Percentiles rank a stretch among this genome's conserved stretches.
These are phyloP conservation scores for Etheostoma spectabile DNA, from an alignment of 2,113 vertebrate genomes.

Conservation along the genomic window DNA sequence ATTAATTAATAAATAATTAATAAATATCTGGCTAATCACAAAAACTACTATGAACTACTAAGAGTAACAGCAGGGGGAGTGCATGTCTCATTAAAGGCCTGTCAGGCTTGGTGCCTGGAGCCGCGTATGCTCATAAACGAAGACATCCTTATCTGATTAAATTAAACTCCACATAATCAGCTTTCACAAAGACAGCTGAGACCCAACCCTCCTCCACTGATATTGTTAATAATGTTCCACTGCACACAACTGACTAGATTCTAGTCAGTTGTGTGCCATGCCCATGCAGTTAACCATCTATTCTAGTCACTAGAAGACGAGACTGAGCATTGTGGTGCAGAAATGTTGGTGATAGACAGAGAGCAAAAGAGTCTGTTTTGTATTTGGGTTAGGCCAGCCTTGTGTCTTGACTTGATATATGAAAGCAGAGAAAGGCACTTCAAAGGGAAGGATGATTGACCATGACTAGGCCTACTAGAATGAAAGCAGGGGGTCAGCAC, in stretches of 20 bases:
- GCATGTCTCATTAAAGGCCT: conserved; percentile 42
- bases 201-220: conserved; percentile 43
- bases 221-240: conserved; percentile 54
- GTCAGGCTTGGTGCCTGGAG: conserved; percentile 25
- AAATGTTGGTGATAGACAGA: neutral
- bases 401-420: conserved; percentile 57
- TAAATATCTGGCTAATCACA: neutral
- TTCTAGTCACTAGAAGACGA: too few species aligned
- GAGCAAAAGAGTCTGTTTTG: conserved; percentile 9
- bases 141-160: conserved; percentile 69
- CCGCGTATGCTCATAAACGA: conserved; percentile 40
- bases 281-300: too few species aligned
- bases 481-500: conserved; percentile 63
- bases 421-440: conserved; percentile 61
- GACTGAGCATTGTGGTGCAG: neutral
- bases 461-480: conserved; percentile 41
- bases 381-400: conserved; percentile 42
- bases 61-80: conserved; percentile 71
- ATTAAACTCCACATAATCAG: conserved; percentile 74
- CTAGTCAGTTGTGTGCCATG: too few species aligned
- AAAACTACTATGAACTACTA: neutral
- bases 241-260: conserved; percentile 35
- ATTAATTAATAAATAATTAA: too few species aligned
- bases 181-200: conserved; percentile 69
- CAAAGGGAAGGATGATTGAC: conserved; percentile 70